Evolutionary conservation across 2,797 vertebrate genomes (phyloP).

Genomic region (Poecilia velifera): DNA sequence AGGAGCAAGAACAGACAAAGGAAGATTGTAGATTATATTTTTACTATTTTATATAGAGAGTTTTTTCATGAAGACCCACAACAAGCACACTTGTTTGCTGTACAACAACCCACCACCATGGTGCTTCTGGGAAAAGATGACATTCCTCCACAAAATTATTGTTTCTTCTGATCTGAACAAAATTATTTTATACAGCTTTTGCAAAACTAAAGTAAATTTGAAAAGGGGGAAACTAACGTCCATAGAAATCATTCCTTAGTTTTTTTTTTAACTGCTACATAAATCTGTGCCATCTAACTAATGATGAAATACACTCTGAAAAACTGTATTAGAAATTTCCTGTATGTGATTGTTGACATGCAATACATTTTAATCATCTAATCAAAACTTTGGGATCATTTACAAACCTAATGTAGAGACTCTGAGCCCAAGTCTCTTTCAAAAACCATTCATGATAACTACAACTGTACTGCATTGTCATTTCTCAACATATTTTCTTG

Average conservation of each 20-base stretch:
- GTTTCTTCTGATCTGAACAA: neutral
- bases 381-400: neutral
- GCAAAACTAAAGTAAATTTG: neutral
- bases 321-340: neutral
- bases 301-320: neutral
- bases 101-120: neutral
- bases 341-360: neutral
- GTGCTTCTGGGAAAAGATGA: neutral
- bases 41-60: neutral
- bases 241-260: neutral
- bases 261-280: neutral
- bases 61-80: neutral
- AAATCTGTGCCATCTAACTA: neutral
- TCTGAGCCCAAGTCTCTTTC: neutral
- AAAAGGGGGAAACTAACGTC: neutral
- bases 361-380: neutral
- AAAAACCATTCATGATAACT: neutral
- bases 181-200: neutral
- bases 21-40: neutral
- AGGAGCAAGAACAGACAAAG: neutral
- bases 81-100: neutral
- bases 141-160: neutral
- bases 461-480: neutral
- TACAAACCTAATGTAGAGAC: neutral
- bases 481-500: neutral